Percentiles rank a stretch among this genome's conserved stretches.
Evolutionary conservation across 2,797 vertebrate species (phyloP).

Genomic region (Sebastes minor): DNA sequence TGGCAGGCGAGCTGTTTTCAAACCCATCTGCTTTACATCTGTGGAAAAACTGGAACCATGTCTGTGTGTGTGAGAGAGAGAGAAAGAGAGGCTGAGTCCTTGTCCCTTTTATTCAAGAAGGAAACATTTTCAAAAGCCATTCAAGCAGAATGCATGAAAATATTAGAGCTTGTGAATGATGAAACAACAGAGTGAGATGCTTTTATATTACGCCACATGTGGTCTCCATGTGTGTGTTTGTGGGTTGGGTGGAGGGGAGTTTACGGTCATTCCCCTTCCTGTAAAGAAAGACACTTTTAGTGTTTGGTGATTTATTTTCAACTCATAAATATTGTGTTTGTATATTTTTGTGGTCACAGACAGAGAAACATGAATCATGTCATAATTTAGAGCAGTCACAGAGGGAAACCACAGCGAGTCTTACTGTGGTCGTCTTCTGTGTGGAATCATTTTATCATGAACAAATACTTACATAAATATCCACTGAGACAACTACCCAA

Average conservation of each 20-base stretch:
- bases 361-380: background rate
- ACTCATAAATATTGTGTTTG: background rate
- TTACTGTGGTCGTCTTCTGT: background rate
- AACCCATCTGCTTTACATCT: slow-evolving; percentile 47
- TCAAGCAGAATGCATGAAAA: background rate
- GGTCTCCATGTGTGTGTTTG: slow-evolving; percentile 33
- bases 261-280: slow-evolving; percentile 11
- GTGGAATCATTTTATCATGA: background rate
- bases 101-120: background rate
- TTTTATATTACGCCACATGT: background rate
- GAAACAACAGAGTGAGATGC: background rate
- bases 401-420: background rate
- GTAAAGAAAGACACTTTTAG: background rate
- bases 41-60: background rate
- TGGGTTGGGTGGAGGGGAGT: background rate
- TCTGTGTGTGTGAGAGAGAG: background rate
- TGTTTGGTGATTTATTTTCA: slow-evolving; percentile 19
- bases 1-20: background rate
- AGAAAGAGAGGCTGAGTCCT: background rate
- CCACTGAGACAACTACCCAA: background rate
- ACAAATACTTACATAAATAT: background rate
- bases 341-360: slow-evolving; percentile 11
- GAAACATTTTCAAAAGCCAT: background rate
- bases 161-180: background rate
- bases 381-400: background rate